Percentiles rank a stretch among this genome's conserved stretches.
phyloP scores from a whole-genome alignment of 1,140 invertebrate genomes.

The Aphaenogaster floridana region DNA sequence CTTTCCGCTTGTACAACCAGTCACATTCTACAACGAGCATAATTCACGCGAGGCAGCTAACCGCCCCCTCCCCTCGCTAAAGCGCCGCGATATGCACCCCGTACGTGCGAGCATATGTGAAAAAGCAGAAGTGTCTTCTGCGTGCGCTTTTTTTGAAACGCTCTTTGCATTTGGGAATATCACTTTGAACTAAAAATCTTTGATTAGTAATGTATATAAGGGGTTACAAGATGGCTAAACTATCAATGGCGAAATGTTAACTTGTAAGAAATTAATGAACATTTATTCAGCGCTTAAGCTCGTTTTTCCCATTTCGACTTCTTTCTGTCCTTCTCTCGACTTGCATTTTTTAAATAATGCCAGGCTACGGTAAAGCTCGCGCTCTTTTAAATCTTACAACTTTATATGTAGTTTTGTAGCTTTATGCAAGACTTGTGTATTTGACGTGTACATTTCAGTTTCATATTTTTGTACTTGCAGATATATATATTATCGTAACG shows the following conservation, averaged over 20 bases:
- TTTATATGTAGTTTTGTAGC: background rate
- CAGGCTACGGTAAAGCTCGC: no score
- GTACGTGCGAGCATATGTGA: background rate
- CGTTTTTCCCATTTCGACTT: no score
- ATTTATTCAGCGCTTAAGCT: no score
- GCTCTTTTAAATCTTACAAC: no score
- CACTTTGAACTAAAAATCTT: background rate
- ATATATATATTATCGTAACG: background rate
- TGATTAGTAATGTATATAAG: background rate
- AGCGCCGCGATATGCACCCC: background rate
- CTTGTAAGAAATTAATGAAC: no score
- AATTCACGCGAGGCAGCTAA: conserved; percentile 77
- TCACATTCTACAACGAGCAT: conserved; percentile 76
- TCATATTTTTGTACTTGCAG: background rate
- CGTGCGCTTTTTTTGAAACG: background rate
- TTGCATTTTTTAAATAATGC: no score
- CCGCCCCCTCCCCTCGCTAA: conserved; percentile 57
- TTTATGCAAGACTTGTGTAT: background rate
- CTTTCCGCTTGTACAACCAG: conserved; percentile 80
- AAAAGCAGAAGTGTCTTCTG: background rate
- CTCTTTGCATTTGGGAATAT: background rate
- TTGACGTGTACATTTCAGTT: background rate
- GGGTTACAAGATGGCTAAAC: no score
- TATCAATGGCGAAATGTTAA: no score
- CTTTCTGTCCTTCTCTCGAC: no score